Evolutionary conservation across 2,888 invertebrate species (phyloP), one percentile per base, ranked within the genome.

Genomic region (Isotomurus palustris): DNA sequence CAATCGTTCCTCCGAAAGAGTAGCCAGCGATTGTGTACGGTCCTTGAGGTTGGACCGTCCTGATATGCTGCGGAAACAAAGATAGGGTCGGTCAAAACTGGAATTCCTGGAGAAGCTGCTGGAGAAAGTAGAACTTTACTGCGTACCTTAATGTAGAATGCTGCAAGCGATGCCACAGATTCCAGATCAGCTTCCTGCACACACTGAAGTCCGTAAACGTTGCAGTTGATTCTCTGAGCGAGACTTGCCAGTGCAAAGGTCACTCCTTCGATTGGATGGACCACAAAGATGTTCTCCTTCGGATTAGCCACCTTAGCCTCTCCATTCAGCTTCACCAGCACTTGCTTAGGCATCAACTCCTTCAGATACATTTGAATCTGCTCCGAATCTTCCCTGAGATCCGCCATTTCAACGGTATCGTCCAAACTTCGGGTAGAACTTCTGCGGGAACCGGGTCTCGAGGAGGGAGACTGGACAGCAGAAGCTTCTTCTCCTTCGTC

Each of bases 1-100:
- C 94, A 32, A 97, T 87, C 70, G 88, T 85, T 40, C 92, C 91
- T 62, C 99, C 97, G 76, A 91, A 96, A 0, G 96, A 97, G 78
- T 99, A 97, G 2, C 96, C 97, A 43, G 89, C 84, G 65, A 99
- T 78, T 50, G 85, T 83, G 80, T 91, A 95, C 2, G 95, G 93
- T 62, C 92, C 90, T 58, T 79, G 76, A 8, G 85, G 82, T 77
- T 92, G 91, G 45, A 87, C 78, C 52, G 81, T 80, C 73, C 84
- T 85, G 72, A 95, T 83, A 75, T 87, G 83, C 75, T 81, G 70
- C n/a, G 56, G 52, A 51, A 60, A 43, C 35, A 38, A 44, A 58
- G 29, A 25, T 22, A 25, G 12, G n/a, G n/a, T 25, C 36, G 21
- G 21, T 21, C n/a, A 28, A 40, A 55, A 25, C 22, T 12, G 47